These are phyloP conservation scores for Menidia beryllina DNA, from an alignment of 2,113 vertebrate species.

Conservation along the genomic window DNA sequence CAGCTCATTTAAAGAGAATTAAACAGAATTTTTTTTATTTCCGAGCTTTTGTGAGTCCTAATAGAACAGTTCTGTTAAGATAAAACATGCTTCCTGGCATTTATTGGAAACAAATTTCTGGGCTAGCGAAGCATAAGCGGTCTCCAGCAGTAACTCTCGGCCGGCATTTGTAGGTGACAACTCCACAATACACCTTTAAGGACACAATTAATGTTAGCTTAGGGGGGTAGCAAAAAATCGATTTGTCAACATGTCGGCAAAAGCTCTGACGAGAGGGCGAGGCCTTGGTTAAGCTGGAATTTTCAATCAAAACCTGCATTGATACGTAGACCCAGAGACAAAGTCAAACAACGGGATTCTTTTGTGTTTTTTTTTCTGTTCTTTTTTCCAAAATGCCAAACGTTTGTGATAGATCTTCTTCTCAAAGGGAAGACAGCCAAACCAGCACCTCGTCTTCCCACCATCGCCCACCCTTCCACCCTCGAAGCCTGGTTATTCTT, in stretches of 20 bases:
- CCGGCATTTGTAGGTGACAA: conserved; percentile 17
- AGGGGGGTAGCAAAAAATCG: conserved; percentile 13
- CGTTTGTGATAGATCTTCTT: background rate
- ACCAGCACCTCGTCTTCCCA: background rate
- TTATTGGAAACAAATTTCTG: conserved; percentile 8
- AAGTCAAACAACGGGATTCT: background rate
- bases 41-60: background rate
- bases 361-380: too few relatives aligned
- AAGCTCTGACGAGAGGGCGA: conserved; percentile 3
- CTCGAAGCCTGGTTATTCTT: conserved; percentile 51
- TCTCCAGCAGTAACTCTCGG: background rate
- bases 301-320: background rate
- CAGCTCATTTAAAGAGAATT: background rate
- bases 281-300: too few relatives aligned
- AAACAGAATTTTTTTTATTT: background rate
- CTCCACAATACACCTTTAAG: conserved; percentile 1
- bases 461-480: conserved; percentile 26
- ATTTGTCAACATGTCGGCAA: conserved; percentile 10
- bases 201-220: conserved; percentile 20
- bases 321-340: background rate
- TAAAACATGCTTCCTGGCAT: conserved; percentile 11
- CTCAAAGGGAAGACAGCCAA: conserved; percentile 5
- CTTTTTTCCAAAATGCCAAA: conserved; percentile 29
- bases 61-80: background rate
- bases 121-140: conserved; percentile 7